Conservation (phyloP, 2,113 vertebrate genomes). For the Solenodon paradoxus region DNA sequence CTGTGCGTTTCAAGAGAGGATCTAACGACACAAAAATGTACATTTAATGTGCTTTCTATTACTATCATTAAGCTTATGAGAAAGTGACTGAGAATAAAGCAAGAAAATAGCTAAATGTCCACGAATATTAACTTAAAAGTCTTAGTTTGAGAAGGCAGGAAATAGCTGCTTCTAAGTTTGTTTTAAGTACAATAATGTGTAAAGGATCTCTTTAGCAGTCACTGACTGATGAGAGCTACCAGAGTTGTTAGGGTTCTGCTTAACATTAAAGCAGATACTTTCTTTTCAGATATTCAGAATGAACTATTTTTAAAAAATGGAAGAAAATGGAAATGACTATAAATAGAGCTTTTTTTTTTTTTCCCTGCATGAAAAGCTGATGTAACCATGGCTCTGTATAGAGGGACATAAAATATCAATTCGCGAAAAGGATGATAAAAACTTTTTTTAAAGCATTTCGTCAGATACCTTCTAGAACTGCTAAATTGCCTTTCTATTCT, state of each 20-base stretch:
- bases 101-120: neutral
- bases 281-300: conserved; percentile 22
- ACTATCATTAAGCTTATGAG: neutral
- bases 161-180: neutral
- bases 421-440: conserved; percentile 65
- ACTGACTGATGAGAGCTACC: conserved; percentile 22
- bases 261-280: conserved; percentile 27
- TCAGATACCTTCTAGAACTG: conserved; percentile 56
- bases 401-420: conserved; percentile 62
- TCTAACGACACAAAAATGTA: neutral
- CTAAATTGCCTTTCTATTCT: conserved; percentile 74
- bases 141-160: neutral
- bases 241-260: conserved; percentile 27
- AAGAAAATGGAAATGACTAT: neutral
- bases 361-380: conserved; percentile 41
- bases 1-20: neutral
- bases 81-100: neutral
- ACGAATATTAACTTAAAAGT: conserved; percentile 15
- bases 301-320: conserved; percentile 46
- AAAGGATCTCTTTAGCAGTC: neutral
- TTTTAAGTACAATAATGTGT: conserved; percentile 29
- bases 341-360: conserved; percentile 57
- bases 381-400: neutral
- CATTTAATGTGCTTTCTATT: neutral
- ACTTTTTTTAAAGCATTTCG: conserved; percentile 60